Percentiles rank a stretch among this genome's conserved stretches.
These are phyloP conservation scores for Bombus haemorrhoidalis DNA, from an alignment of 1,140 invertebrate genomes.

Conservation along the genomic window DNA sequence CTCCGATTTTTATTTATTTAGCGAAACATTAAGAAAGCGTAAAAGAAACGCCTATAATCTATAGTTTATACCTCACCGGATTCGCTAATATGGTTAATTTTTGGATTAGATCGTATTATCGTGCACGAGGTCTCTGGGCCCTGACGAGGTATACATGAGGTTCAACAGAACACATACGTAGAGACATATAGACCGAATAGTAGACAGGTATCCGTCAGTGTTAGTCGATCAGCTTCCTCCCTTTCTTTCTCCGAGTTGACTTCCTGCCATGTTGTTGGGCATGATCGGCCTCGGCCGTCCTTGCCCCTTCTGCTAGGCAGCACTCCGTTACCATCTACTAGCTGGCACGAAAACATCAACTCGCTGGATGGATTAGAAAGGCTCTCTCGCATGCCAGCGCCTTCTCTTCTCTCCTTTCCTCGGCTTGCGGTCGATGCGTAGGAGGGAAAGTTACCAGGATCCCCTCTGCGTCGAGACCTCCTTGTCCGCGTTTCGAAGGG, in stretches of 20 bases:
- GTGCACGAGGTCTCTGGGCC: no score
- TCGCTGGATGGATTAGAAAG: constrained; percentile 76
- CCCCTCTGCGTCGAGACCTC: not conserved
- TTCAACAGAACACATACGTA: not conserved
- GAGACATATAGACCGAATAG: not conserved
- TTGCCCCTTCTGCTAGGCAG: constrained; percentile 80
- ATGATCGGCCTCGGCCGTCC: constrained; percentile 80
- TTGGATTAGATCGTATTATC: no score
- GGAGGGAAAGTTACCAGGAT: constrained; percentile 77
- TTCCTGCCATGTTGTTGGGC: constrained; percentile 54
- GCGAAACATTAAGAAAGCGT: no score
- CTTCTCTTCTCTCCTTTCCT: constrained; percentile 21
- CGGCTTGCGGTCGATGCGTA: constrained; percentile 67
- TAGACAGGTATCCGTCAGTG: constrained; percentile 7
- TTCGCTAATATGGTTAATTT: no score
- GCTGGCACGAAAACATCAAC: constrained; percentile 77
- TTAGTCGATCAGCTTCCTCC: constrained; percentile 39
- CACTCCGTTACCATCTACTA: constrained; percentile 75
- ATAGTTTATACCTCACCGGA: no score
- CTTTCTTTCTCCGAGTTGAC: constrained; percentile 46
- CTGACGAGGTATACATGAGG: not conserved
- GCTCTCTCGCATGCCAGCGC: constrained; percentile 66
- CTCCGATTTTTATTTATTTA: no score
- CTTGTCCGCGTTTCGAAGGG: constrained; percentile 21
- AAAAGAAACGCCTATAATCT: no score